A percentile compares a stretch with the other conserved stretches of the same genome.
These are phyloP conservation scores for Troides helena DNA, from an alignment of 2,888 invertebrate genomes.

Conservation along the genomic window DNA sequence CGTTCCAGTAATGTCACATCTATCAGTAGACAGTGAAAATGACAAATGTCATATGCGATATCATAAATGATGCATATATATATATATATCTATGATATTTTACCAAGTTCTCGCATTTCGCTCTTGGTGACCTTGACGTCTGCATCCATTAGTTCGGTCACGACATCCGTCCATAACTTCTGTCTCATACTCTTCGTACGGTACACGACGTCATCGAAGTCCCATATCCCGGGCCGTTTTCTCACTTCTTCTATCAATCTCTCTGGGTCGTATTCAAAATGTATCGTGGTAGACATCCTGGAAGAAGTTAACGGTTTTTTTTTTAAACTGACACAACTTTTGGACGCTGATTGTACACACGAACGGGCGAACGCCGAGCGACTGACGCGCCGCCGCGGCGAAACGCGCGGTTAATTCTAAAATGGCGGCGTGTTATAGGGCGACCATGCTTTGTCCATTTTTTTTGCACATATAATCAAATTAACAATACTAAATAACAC, in stretches of 20 bases:
- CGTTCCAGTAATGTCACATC: too few relatives aligned
- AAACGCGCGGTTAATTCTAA: conserved; percentile 65
- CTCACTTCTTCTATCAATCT: conserved; percentile 64
- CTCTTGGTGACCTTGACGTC: conserved; percentile 63
- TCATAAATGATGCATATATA: too few relatives aligned
- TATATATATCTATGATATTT: conserved; percentile 12
- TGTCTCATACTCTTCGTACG: conserved; percentile 54
- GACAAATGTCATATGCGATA: too few relatives aligned
- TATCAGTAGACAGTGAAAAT: too few relatives aligned
- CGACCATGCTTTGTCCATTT: conserved; percentile 38
- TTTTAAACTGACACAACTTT: conserved; percentile 34
- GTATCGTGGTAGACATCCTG: conserved; percentile 44
- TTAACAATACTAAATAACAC: too few relatives aligned
- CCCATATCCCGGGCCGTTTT: conserved; percentile 71
- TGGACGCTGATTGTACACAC: conserved; percentile 46
- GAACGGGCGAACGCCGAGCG: conserved; percentile 62
- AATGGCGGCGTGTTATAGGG: conserved; percentile 57
- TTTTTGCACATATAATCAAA: neutral
- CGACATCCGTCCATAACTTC: conserved; percentile 65
- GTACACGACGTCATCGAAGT: conserved; percentile 60
- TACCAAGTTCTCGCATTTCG: conserved; percentile 71
- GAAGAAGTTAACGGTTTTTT: conserved; percentile 10
- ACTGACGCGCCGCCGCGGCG: conserved; percentile 66
- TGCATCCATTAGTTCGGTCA: conserved; percentile 58
- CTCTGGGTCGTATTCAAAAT: conserved; percentile 74